A percentile compares a stretch with the other conserved stretches of the same genome.
phyloP scores from a whole-genome alignment of 2,113 vertebrate species.

The Esox niger region DNA sequence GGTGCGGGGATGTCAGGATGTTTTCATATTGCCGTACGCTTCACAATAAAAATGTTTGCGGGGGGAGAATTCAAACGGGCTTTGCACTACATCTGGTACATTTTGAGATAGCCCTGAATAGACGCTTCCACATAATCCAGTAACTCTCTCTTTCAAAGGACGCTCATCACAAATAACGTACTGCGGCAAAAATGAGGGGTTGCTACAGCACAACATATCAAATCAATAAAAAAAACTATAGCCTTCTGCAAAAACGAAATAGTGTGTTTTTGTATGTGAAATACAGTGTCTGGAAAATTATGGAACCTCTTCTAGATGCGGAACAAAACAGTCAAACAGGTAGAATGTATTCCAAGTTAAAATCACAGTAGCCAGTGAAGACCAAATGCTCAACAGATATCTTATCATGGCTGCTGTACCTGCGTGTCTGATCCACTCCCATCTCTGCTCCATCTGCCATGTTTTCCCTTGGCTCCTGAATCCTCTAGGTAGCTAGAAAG shows the following conservation, averaged over 20 bases:
- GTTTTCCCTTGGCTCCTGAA: slow-evolving; percentile 81
- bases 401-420: slow-evolving; percentile 34
- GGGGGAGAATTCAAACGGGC: slow-evolving; percentile 12
- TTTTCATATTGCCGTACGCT: slow-evolving; percentile 59
- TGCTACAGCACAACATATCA: not conserved
- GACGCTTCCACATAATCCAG: slow-evolving; percentile 5
- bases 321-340: not conserved
- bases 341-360: not conserved
- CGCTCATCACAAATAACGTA: not conserved
- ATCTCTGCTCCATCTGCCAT: slow-evolving; percentile 79
- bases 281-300: not conserved
- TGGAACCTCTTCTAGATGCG: not conserved
- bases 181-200: not conserved
- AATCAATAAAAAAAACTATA: too few relatives aligned
- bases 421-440: slow-evolving; percentile 71
- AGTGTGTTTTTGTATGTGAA: not conserved
- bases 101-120: slow-evolving; percentile 10
- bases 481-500: slow-evolving; percentile 89
- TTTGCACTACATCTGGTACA: slow-evolving; percentile 11
- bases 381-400: not conserved
- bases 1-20: slow-evolving; percentile 30
- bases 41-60: slow-evolving; percentile 14
- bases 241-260: too few relatives aligned
- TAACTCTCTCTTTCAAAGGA: not conserved
- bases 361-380: not conserved